phyloP scores from a whole-genome alignment of 2,797 vertebrate genomes.

The Spatula versicolor region DNA sequence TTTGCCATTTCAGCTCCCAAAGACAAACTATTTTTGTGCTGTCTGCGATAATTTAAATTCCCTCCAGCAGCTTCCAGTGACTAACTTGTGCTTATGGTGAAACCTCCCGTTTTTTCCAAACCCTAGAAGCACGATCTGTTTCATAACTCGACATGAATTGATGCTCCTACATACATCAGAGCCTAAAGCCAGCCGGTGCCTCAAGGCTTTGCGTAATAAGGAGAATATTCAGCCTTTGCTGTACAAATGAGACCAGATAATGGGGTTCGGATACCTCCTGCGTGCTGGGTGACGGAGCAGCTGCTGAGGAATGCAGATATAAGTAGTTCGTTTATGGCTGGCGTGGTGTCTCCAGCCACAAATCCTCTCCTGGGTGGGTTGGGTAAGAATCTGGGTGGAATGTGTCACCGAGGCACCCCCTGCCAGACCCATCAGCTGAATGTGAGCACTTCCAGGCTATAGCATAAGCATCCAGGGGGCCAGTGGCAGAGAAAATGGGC shows the following conservation, averaged over 20 bases:
- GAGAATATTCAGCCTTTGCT: not conserved
- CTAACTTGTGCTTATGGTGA: constrained; percentile 1
- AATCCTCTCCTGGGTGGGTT: not conserved
- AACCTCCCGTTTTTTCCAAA: constrained; percentile 9
- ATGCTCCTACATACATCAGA: not conserved
- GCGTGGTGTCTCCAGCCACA: not conserved
- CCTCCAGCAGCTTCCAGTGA: constrained; percentile 17
- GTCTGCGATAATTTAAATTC: not conserved
- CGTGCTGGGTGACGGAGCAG: not conserved
- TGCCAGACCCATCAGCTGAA: not conserved
- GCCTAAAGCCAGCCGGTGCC: not conserved
- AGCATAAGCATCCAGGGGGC: not conserved
- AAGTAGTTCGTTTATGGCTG: not conserved
- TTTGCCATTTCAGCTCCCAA: constrained; percentile 1
- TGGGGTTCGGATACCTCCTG: not conserved
- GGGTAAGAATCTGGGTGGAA: not conserved
- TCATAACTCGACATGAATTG: not conserved
- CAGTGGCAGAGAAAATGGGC: not conserved
- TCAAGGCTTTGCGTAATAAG: not conserved
- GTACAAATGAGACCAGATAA: not conserved
- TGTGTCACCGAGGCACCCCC: not conserved
- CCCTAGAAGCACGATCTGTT: not conserved
- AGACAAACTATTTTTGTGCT: constrained; percentile 27
- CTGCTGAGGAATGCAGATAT: not conserved
- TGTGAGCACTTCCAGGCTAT: not conserved